Evolutionary conservation across 2,797 vertebrate species (phyloP).

Genomic region (Crenuchus spilurus): DNA sequence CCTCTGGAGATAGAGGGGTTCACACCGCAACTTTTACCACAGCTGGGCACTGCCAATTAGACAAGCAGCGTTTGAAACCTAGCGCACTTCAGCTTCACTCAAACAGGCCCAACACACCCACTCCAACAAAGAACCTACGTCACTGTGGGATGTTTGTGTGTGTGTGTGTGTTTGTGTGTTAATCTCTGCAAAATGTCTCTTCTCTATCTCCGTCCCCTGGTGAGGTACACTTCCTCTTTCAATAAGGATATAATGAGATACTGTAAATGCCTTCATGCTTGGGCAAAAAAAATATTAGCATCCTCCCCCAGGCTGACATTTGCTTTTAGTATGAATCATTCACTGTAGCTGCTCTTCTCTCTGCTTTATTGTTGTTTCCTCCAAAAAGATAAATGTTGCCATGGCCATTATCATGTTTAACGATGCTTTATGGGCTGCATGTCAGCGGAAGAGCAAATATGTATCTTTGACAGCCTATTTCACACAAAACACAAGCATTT

Average conservation of each 20-base stretch:
- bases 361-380: conserved; percentile 29
- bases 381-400: conserved; percentile 34
- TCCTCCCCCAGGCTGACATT: conserved; percentile 59
- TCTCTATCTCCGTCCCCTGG: conserved; percentile 18
- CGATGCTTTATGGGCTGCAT: not conserved
- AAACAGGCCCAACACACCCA: not conserved
- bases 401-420: conserved; percentile 7
- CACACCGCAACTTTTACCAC: conserved; percentile 59
- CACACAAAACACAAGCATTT: too few species aligned
- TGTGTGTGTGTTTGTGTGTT: conserved; percentile 3
- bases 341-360: conserved; percentile 46
- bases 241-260: conserved; percentile 54
- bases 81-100: conserved; percentile 15
- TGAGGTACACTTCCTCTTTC: conserved; percentile 40
- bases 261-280: conserved; percentile 50
- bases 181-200: conserved; percentile 24
- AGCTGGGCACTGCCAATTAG: conserved; percentile 58
- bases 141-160: not conserved
- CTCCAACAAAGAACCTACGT: not conserved
- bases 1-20: conserved; percentile 55
- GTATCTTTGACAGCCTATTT: not conserved
- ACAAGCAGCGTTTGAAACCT: conserved; percentile 27
- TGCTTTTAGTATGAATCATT: conserved; percentile 54
- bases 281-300: conserved; percentile 57
- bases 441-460: not conserved